These are phyloP conservation scores for Euura saliciscinereae DNA, from an alignment of 1,140 invertebrate species.

Conservation along the genomic window DNA sequence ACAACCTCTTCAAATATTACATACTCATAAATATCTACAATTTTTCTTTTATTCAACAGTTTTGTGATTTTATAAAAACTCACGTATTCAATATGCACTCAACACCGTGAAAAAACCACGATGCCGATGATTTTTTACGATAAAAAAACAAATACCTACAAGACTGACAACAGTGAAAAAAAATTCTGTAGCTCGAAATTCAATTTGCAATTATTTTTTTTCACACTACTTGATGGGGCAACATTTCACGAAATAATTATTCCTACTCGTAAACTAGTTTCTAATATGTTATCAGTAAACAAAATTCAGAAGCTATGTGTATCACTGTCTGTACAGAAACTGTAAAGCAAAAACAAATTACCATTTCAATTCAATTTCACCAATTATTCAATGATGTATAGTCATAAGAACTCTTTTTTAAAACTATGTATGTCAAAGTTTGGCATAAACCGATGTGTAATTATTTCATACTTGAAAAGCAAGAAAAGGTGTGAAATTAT, in stretches of 20 bases:
- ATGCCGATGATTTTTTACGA: not conserved
- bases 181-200: not conserved
- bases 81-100: not conserved
- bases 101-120: too few species aligned
- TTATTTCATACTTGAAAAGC: too few species aligned
- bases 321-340: not conserved
- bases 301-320: slow-evolving; percentile 1
- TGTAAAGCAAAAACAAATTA: not conserved
- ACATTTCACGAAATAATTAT: not conserved
- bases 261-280: not conserved
- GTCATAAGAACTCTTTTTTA: too few species aligned
- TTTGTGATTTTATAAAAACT: not conserved
- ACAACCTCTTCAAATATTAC: not conserved
- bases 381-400: not conserved
- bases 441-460: not conserved
- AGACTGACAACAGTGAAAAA: not conserved
- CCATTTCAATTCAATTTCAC: not conserved
- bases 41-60: not conserved
- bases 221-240: not conserved
- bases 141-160: not conserved
- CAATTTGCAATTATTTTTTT: not conserved
- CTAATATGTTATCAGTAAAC: not conserved
- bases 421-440: not conserved
- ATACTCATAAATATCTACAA: slow-evolving; percentile 2
- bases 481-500: too few species aligned